Conservation (phyloP, 1,140 invertebrate species). For the Fopius arisanus region DNA sequence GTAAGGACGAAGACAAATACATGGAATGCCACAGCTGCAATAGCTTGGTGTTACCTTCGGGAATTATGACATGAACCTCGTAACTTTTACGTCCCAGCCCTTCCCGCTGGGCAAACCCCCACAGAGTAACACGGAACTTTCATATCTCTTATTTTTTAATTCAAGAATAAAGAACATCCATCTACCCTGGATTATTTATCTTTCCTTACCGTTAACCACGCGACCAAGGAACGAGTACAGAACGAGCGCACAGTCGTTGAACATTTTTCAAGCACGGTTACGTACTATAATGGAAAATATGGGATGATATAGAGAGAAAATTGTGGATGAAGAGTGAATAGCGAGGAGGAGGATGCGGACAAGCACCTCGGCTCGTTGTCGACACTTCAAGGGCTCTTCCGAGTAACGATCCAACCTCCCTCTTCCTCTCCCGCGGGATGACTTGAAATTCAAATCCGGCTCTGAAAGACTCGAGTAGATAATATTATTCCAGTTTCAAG, state of each 20-base stretch:
- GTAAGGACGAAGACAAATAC: neutral
- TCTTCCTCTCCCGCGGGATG: neutral
- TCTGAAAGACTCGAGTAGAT: conserved; percentile 23
- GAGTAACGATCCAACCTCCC: conserved; percentile 32
- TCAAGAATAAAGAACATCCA: conserved; percentile 15
- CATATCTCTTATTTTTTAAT: conserved; percentile 13
- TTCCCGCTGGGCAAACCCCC: neutral
- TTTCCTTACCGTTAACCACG: conserved; percentile 37
- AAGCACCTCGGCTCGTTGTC: neutral
- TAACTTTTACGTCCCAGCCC: neutral
- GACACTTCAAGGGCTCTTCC: conserved; percentile 1
- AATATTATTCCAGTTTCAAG: conserved; percentile 28
- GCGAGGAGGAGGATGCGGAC: neutral
- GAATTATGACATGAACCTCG: neutral
- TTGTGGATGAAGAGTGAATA: conserved; percentile 8
- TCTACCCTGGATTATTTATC: conserved; percentile 38
- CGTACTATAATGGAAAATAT: conserved; percentile 36
- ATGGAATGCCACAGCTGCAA: neutral
- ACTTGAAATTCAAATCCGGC: conserved; percentile 38
- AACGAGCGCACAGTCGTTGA: conserved; percentile 30
- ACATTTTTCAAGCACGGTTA: conserved; percentile 39
- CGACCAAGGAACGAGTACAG: neutral
- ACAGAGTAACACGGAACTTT: neutral
- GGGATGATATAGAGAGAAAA: neutral
- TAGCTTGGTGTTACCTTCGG: neutral